A percentile compares a stretch with the other conserved stretches of the same genome.
Evolutionary conservation across 2,888 invertebrate genomes (phyloP).

Genomic region (Pristionchus maxplancki): DNA sequence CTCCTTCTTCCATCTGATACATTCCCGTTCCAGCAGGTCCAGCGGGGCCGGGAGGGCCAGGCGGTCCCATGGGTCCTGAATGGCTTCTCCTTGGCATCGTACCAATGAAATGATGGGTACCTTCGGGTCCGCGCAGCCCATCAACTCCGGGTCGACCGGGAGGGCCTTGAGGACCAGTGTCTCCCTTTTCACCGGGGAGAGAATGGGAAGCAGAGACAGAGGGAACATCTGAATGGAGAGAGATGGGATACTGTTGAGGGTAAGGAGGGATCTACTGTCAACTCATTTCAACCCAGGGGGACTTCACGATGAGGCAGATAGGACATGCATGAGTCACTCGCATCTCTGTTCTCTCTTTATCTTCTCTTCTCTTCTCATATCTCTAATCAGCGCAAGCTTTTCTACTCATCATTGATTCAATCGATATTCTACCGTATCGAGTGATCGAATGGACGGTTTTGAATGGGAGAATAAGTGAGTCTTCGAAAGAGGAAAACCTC

Average conservation of each 20-base stretch:
- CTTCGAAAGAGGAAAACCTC: conserved; percentile 23
- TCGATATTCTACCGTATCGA: conserved; percentile 27
- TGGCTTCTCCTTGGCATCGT: not conserved
- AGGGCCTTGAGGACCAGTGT: conserved; percentile 47
- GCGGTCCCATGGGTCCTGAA: conserved; percentile 33
- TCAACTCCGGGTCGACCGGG: conserved; percentile 67
- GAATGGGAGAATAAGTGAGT: conserved; percentile 35
- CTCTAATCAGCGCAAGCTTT: conserved; percentile 15
- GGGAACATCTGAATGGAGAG: conserved; percentile 29
- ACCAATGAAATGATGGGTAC: not conserved
- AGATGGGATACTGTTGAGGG: not conserved
- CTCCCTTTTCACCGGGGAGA: conserved; percentile 54
- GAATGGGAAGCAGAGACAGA: conserved; percentile 15
- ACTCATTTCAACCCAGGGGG: conserved; percentile 27
- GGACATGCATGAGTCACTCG: not conserved
- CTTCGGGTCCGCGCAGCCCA: conserved; percentile 62
- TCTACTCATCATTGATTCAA: conserved; percentile 33
- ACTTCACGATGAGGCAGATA: not conserved
- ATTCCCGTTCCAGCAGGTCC: conserved; percentile 51
- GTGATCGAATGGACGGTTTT: conserved; percentile 44
- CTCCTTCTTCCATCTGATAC: conserved; percentile 40
- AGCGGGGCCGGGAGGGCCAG: conserved; percentile 61
- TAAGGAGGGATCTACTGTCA: not conserved
- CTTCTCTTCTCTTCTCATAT: not conserved
- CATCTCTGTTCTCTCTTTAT: no score